phyloP scores from a whole-genome alignment of 2,797 vertebrate genomes.

The Pygocentrus nattereri region DNA sequence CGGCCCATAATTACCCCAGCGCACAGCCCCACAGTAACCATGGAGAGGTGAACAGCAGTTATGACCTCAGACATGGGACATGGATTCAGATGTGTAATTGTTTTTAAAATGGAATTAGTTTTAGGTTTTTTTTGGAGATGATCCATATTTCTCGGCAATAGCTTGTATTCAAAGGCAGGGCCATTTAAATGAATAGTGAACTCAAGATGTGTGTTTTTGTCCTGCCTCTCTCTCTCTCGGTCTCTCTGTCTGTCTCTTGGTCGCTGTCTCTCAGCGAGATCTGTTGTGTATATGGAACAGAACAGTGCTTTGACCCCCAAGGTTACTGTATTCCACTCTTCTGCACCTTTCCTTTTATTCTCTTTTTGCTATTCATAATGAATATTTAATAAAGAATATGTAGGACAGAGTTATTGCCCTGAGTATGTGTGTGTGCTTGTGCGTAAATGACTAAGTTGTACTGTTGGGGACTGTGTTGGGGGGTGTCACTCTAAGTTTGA shows the following conservation, averaged over 20 bases:
- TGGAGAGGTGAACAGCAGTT: slow-evolving; percentile 63
- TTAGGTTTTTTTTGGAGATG: slow-evolving; percentile 40
- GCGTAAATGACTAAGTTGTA: slow-evolving; percentile 19
- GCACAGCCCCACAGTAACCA: slow-evolving; percentile 59
- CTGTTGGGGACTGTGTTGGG: slow-evolving; percentile 14
- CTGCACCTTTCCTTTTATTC: slow-evolving; percentile 56
- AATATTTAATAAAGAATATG: slow-evolving; percentile 45
- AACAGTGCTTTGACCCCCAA: slow-evolving; percentile 44
- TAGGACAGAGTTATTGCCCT: slow-evolving; percentile 37
- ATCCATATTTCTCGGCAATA: slow-evolving; percentile 51
- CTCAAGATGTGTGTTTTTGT: slow-evolving; percentile 39
- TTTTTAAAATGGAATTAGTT: slow-evolving; percentile 64
- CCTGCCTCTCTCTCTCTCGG: slow-evolving; percentile 39
- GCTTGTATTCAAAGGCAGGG: slow-evolving; percentile 53
- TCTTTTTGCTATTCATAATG: slow-evolving; percentile 48
- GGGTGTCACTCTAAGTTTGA: slow-evolving; percentile 30
- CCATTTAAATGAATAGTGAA: slow-evolving; percentile 59
- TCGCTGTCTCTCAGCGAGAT: slow-evolving; percentile 34
- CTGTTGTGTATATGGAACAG: slow-evolving; percentile 59
- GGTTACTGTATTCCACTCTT: slow-evolving; percentile 46
- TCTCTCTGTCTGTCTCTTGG: slow-evolving; percentile 37
- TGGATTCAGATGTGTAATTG: slow-evolving; percentile 63
- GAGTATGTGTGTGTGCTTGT: slow-evolving; percentile 42
- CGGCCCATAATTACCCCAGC: slow-evolving; percentile 77
- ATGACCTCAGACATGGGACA: slow-evolving; percentile 58